Conservation (phyloP, 2,113 vertebrate genomes). For the Lepus americanus region DNA sequence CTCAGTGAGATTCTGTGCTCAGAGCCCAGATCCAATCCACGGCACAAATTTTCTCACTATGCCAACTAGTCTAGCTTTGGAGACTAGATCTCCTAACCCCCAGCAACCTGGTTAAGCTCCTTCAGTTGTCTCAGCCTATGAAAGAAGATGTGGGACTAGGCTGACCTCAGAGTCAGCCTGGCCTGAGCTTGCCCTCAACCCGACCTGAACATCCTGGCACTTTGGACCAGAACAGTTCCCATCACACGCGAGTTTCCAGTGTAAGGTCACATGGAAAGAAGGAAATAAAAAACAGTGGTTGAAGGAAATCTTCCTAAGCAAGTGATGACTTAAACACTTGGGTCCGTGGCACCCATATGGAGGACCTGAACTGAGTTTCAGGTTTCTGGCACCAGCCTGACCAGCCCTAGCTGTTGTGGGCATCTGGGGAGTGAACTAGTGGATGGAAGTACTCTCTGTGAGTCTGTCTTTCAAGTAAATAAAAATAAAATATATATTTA, state of each 20-base stretch:
- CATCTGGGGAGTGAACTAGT: no score
- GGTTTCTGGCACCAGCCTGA: no score
- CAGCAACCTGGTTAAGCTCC: background rate
- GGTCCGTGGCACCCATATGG: no score
- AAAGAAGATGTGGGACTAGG: background rate
- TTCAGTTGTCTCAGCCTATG: background rate
- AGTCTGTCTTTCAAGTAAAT: no score
- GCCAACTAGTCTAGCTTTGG: background rate
- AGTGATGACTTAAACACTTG: no score
- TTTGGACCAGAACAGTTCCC: background rate
- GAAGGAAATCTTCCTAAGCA: slow-evolving; percentile 38
- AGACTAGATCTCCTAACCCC: background rate
- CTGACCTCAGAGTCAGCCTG: background rate
- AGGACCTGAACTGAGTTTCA: no score
- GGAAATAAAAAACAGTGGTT: background rate
- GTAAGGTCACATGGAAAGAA: slow-evolving; percentile 48
- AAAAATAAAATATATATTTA: no score
- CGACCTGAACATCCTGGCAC: slow-evolving; percentile 46
- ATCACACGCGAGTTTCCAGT: slow-evolving; percentile 19
- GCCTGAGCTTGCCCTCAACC: slow-evolving; percentile 8
- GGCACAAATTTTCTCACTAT: slow-evolving; percentile 29
- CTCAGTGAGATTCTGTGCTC: background rate
- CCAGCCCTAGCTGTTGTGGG: no score
- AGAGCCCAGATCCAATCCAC: background rate
- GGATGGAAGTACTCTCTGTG: no score